Conservation (phyloP, 2,113 vertebrate genomes). For the Motacilla tschutschensis region DNA sequence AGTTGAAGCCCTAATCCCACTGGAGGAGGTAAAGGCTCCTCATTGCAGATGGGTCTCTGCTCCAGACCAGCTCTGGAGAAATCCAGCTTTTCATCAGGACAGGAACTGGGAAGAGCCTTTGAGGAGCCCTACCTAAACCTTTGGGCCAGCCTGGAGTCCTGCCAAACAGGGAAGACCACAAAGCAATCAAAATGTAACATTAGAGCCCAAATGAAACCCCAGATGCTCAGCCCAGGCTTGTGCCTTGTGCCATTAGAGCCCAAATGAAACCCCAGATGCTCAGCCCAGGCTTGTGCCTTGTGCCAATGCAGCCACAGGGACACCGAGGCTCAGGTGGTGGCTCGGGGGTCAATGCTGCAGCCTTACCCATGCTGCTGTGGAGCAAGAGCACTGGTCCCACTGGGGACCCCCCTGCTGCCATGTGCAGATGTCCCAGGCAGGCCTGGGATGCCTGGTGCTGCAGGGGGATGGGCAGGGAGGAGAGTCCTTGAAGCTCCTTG, state of each 20-base stretch:
- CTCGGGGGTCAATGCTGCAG: accelerated
- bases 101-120: background rate
- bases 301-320: background rate
- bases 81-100: background rate
- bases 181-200: background rate
- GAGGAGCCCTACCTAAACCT: background rate
- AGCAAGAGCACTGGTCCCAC: background rate
- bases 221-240: background rate
- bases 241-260: background rate
- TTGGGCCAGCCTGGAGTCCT: background rate
- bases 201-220: background rate
- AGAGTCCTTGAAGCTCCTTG: background rate
- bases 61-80: background rate
- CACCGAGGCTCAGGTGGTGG: accelerated
- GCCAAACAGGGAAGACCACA: background rate
- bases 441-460: background rate
- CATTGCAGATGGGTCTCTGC: background rate
- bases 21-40: background rate
- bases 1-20: background rate
- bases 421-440: background rate
- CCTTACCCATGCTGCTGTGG: accelerated
- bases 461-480: background rate
- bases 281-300: background rate
- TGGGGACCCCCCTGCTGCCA: background rate
- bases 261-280: background rate